Conservation (phyloP, 2,797 vertebrate genomes). For the Pipistrellus kuhlii region DNA sequence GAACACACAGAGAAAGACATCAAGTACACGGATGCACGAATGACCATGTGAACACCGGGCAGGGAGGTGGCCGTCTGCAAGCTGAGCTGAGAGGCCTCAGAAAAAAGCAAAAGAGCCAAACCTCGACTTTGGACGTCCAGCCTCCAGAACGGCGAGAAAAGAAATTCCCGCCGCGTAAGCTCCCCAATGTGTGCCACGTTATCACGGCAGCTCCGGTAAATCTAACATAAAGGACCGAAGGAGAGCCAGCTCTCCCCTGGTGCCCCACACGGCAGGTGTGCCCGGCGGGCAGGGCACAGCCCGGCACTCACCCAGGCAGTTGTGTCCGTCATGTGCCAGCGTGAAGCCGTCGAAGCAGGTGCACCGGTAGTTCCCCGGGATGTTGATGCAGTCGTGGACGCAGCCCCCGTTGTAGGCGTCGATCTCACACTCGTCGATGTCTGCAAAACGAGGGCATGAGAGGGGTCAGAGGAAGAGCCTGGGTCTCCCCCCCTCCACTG, state of each 20-base stretch:
- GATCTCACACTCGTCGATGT: conserved; percentile 98
- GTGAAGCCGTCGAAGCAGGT: conserved; percentile 99
- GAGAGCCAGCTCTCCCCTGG: not conserved
- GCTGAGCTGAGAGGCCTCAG: not conserved
- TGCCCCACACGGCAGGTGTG: rapidly evolving
- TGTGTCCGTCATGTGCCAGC: conserved; percentile 97
- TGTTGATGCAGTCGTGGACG: conserved; percentile 98
- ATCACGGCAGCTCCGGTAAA: not conserved
- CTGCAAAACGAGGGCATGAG: conserved; percentile 85
- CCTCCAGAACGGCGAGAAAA: not conserved
- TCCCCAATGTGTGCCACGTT: not conserved
- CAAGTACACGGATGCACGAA: rapidly evolving
- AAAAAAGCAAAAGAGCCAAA: too few species aligned
- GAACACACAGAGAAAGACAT: not conserved
- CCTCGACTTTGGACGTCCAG: not conserved
- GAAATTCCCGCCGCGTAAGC: not conserved
- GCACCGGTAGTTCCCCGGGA: conserved; percentile 98
- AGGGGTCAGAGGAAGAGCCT: conserved; percentile 10
- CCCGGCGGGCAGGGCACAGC: rapidly evolving
- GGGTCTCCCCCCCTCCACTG: not conserved
- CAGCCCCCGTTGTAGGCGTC: conserved; percentile 98
- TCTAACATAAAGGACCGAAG: not conserved
- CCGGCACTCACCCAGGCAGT: conserved; percentile 93
- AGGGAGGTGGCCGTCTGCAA: not conserved
- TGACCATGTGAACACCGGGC: rapidly evolving